Evolutionary conservation across 2,113 vertebrate genomes (phyloP).

Genomic region (Labeo catla): DNA sequence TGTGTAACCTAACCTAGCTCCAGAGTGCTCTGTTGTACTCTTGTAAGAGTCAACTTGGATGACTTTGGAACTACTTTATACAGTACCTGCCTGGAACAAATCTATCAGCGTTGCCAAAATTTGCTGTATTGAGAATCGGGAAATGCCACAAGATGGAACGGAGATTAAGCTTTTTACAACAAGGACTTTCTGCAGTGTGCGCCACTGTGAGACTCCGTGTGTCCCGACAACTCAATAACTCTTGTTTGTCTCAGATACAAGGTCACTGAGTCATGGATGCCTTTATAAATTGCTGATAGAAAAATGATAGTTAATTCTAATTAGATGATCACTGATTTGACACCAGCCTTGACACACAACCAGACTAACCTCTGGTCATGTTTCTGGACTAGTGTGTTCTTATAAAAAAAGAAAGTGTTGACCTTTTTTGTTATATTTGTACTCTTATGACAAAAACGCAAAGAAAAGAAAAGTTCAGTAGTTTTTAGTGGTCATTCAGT

Average conservation of each 20-base stretch:
- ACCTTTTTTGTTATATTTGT: constrained; percentile 22
- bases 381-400: background rate
- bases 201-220: background rate
- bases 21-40: background rate
- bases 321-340: background rate
- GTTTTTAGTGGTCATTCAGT: background rate
- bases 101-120: background rate
- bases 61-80: background rate
- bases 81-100: background rate
- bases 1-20: background rate
- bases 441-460: background rate
- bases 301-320: background rate
- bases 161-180: background rate
- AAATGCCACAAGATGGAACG: background rate
- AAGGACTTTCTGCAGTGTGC: background rate
- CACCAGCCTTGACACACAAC: background rate
- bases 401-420: background rate
- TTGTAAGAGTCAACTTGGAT: background rate
- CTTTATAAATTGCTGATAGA: background rate
- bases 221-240: background rate
- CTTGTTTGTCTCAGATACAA: background rate
- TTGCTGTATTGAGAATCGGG: background rate
- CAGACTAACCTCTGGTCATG: background rate
- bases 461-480: background rate
- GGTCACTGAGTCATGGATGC: background rate